Evolutionary conservation across 1,140 invertebrate genomes (phyloP).

Genomic region (Ectropis grisescens): DNA sequence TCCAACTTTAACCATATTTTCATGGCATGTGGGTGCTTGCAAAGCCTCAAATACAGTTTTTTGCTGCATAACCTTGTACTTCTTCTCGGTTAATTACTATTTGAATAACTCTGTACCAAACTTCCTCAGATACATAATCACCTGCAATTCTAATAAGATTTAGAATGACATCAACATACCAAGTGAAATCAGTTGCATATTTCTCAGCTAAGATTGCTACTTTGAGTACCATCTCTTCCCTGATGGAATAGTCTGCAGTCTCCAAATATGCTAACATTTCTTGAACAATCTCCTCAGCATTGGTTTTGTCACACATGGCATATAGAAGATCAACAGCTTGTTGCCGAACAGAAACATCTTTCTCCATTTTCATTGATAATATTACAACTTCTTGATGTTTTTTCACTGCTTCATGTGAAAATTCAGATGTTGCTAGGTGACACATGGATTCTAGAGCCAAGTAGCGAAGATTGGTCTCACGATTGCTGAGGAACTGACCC

Average conservation of each 20-base stretch:
- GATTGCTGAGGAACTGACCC: conserved; percentile 97
- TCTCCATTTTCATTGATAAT: conserved; percentile 99
- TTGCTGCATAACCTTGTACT: conserved; percentile 99
- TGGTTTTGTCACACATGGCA: conserved; percentile 99
- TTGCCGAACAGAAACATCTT: conserved; percentile 98
- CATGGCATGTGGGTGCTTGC: conserved; percentile 98
- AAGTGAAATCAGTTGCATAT: conserved; percentile 99
- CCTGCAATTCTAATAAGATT: conserved; percentile 99
- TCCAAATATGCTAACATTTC: conserved; percentile 99
- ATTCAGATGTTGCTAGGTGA: conserved; percentile 98
- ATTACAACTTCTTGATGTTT: conserved; percentile 99
- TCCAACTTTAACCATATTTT: conserved; percentile 99
- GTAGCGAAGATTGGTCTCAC: conserved; percentile 98
- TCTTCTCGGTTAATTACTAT: conserved; percentile 99
- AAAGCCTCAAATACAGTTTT: conserved; percentile 99
- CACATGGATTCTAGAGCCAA: conserved; percentile 99
- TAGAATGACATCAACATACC: conserved; percentile 99
- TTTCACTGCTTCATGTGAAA: conserved; percentile 99
- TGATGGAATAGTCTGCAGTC: conserved; percentile 99
- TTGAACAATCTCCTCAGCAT: conserved; percentile 99
- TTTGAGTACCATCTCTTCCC: conserved; percentile 99
- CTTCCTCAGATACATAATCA: conserved; percentile 97
- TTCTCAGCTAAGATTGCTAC: conserved; percentile 99
- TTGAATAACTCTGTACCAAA: conserved; percentile 99
- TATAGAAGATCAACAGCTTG: conserved; percentile 99